Evolutionary conservation across 2,888 invertebrate species (phyloP).

Genomic region (Apodemia zela): DNA sequence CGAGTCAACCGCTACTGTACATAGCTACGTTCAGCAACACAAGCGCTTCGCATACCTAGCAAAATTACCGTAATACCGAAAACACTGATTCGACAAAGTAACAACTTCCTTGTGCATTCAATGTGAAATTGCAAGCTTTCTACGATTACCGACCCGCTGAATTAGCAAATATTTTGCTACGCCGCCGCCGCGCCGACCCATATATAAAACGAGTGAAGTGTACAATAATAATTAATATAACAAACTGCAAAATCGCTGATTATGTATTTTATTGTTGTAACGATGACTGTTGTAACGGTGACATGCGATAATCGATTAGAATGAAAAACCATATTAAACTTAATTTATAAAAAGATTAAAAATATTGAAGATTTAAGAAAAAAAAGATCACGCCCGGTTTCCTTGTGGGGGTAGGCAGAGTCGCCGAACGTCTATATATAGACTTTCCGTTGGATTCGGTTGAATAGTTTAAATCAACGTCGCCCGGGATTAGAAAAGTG

Average conservation of each 20-base stretch:
- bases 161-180: slow-evolving; percentile 4
- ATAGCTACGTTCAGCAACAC: background rate
- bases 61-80: slow-evolving; percentile 17
- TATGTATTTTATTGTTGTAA: background rate
- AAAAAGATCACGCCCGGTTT: too few relatives aligned
- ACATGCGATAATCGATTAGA: too few relatives aligned
- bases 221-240: background rate
- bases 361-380: too few relatives aligned
- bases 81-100: slow-evolving; percentile 3
- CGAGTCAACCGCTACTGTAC: slow-evolving; percentile 27
- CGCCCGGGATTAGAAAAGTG: too few relatives aligned
- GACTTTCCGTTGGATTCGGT: too few relatives aligned
- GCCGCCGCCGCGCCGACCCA: background rate
- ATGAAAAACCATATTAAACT: too few relatives aligned
- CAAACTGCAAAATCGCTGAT: background rate
- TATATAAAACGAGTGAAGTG: background rate
- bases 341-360: too few relatives aligned
- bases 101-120: slow-evolving; percentile 6
- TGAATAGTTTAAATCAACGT: too few relatives aligned
- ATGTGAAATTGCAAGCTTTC: slow-evolving; percentile 5
- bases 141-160: slow-evolving; percentile 7
- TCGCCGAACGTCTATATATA: too few relatives aligned
- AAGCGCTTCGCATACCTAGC: slow-evolving; percentile 18
- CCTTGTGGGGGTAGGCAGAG: too few relatives aligned
- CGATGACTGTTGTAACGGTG: too few relatives aligned